Base-by-base conservation (phyloP, 2,888 invertebrate genomes). In the Gari tellinella region DNA sequence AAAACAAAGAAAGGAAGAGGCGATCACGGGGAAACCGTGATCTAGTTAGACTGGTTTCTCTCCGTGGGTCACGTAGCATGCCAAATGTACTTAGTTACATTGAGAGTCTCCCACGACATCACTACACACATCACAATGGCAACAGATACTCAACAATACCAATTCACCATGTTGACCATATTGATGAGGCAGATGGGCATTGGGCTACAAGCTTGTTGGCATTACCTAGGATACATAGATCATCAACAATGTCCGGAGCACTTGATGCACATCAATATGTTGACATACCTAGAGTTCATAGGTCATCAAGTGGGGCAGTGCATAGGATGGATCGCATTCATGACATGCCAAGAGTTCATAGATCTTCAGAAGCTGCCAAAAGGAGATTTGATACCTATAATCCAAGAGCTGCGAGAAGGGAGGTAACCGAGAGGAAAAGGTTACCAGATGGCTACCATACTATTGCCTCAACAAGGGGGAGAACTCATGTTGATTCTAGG, bases 171-270 rank as follows among this genome's bases (percentile, higher is more conserved):
- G 48, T 79, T 25, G 79, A 79, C 52, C 79, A 79, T 23, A 12
- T 48, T 15, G 68, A 72, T 52, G 62, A 53, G 19, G 12, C 25
- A 12, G 51, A 58, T 2, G 58, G 46, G 21, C 73, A 70, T 8
- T 79, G 79, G 79, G 72, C 65, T 3, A 55, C 65, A 48, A 79
- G 79, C 40, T 52, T 78, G 57, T 66, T 78, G 2, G 78, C 73
- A 51, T 49, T 78, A 31, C 78, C 73, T 0, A 52, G 65, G 17
- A 38, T 31, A 12, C 51, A 49, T n/a, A 21, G 21, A 19, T 17
- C 19, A 7, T 19, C n/a, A 4, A n/a, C n/a, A 14, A 14, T 19
- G 4, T 19, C 17, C 15, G n/a, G n/a, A 43, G n/a, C 43, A 3
- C 7, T 17, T 5, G 43, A 43, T 7, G 5, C 5, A 31, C 10